Evolutionary conservation across 35 echinoderm and acorn worm species (phyloP).

Genomic region (Ophioderma brevispina): DNA sequence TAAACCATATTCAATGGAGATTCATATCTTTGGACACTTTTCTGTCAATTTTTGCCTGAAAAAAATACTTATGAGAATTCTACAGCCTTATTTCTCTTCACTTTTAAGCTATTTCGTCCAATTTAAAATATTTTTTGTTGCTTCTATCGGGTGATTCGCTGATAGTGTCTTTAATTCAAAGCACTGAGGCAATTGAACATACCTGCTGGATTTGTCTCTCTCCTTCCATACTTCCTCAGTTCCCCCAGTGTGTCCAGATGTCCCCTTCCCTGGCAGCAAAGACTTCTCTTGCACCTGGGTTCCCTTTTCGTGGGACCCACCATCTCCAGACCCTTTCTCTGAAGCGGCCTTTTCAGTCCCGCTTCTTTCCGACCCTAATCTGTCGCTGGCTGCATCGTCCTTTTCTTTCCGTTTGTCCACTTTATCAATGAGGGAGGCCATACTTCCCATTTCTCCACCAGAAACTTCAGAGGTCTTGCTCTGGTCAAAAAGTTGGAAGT

Average conservation of each 20-base stretch:
- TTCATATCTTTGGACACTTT: too few species aligned
- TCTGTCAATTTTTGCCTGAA: too few species aligned
- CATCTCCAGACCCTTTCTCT: not conserved
- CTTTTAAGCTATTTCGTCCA: too few species aligned
- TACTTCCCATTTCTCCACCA: slow-evolving; percentile 75
- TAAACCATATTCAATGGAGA: too few species aligned
- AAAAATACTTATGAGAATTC: too few species aligned
- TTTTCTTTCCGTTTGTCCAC: slow-evolving; percentile 54
- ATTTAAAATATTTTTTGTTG: too few species aligned
- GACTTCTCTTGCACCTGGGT: not conserved
- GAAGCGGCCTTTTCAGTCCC: not conserved
- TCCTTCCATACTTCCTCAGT: not conserved
- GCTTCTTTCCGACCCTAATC: slow-evolving; percentile 8
- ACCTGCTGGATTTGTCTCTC: not conserved
- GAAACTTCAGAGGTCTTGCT: slow-evolving; percentile 38
- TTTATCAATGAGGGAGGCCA: slow-evolving; percentile 77
- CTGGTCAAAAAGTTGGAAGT: slow-evolving; percentile 76
- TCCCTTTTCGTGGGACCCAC: not conserved
- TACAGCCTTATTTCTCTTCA: too few species aligned
- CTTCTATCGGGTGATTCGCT: too few species aligned
- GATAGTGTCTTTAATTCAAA: too few species aligned
- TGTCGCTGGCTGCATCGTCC: slow-evolving; percentile 12
- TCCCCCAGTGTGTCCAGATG: not conserved
- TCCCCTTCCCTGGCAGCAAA: not conserved
- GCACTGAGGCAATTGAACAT: too few species aligned